Evolutionary conservation across 1,140 invertebrate species (phyloP), one percentile per base, ranked within the genome.

Genomic region (Pseudoatta argentina): DNA sequence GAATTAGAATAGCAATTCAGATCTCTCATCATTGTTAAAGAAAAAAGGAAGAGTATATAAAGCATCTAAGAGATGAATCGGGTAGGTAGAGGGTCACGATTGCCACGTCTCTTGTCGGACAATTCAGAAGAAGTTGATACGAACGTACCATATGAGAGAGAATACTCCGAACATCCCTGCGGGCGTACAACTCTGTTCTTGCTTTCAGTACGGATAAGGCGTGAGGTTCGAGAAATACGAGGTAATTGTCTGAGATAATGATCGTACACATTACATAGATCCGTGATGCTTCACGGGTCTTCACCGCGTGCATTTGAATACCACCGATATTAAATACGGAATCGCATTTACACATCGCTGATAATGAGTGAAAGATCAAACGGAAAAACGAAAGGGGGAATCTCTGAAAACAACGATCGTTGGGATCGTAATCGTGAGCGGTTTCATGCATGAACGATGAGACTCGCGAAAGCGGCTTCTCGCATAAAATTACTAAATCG

Each of bases 211-310:
- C 82, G 75, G 69, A 85, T 66, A 88, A 82, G 86, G 73, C 55
- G 83, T 67, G 85, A 87, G 88, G 90, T 92, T 92, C 89, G 90
- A 91, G 91, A 83, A 86, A 92, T 92, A 89, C 67, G 83, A 88
- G 87, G 86, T 91, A 91, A 93, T 92, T 92, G 89, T 92, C 89
- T 86, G 78, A 87, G 86, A 86, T 91, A 91, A 91, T 86, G 86
- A 91, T 89, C 85, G 77, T 66, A 86, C 86, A 85, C 51, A 69
- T 64, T 39, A 81, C 79, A 73, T 73, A 73, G 79, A 82, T 82
- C 67, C 67, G 78, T 66, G 39, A 79, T 85, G 87, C 86, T 79
- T 83, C 71, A 53, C 63, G 51, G 57, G 44, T 77, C 53, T 48
- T 14, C 30, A 55, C 53, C 18, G 53, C 53, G 59, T 51, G 44